phyloP scores from a whole-genome alignment of 2,113 vertebrate genomes.

The Takifugu flavidus region DNA sequence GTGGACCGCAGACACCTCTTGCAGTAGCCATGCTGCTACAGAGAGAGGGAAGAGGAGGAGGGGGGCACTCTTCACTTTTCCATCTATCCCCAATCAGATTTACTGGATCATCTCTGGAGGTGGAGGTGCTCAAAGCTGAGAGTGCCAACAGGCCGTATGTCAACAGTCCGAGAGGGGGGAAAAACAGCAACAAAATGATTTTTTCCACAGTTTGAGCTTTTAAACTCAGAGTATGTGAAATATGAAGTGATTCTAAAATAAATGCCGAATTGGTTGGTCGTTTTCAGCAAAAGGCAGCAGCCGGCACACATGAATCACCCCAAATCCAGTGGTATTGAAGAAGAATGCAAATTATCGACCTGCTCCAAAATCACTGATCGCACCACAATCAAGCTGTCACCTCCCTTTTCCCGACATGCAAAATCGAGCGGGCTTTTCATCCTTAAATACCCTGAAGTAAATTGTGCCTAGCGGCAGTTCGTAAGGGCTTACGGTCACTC shows the following conservation, averaged over 20 bases:
- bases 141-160: conserved; percentile 25
- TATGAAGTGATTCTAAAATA: too few relatives aligned
- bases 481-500: conserved; percentile 25
- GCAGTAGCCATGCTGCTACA: conserved; percentile 33
- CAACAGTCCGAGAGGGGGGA: conserved; percentile 1
- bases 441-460: conserved; percentile 17
- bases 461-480: conserved; percentile 24
- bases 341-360: conserved; percentile 18
- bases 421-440: conserved; percentile 10
- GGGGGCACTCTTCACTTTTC: conserved; percentile 77
- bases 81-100: conserved; percentile 10
- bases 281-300: too few relatives aligned
- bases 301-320: too few relatives aligned
- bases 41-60: conserved; percentile 38
- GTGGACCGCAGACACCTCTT: conserved; percentile 43
- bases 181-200: neutral
- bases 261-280: too few relatives aligned
- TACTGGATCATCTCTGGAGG: conserved; percentile 29
- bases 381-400: conserved; percentile 22
- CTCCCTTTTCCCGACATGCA: neutral
- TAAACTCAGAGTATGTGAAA: too few relatives aligned
- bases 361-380: conserved; percentile 28
- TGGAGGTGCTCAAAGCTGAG: conserved; percentile 18
- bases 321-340: conserved; percentile 8
- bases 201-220: too few relatives aligned